Conservation (phyloP, 2,113 vertebrate genomes). For the Oncorhynchus masou region DNA sequence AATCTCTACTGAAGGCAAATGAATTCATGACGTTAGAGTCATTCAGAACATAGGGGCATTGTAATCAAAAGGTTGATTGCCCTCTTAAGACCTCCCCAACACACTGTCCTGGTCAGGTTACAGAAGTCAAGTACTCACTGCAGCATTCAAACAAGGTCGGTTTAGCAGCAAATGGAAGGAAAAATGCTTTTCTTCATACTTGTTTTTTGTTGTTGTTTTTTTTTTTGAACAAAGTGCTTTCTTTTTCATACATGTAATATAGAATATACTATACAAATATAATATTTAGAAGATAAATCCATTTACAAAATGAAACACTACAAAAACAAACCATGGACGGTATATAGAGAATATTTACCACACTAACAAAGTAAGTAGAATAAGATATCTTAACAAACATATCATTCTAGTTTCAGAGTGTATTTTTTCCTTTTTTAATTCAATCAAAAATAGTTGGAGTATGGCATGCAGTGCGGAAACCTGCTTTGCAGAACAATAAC, state of each 20-base stretch:
- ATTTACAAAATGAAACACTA: slow-evolving; percentile 74
- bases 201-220: slow-evolving; percentile 59
- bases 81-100: slow-evolving; percentile 69
- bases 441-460: neutral
- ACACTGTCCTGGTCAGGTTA: slow-evolving; percentile 84
- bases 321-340: slow-evolving; percentile 58
- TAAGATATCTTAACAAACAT: slow-evolving; percentile 24
- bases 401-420: slow-evolving; percentile 61
- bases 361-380: slow-evolving; percentile 49
- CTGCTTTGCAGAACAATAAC: too few relatives aligned
- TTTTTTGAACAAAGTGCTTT: slow-evolving; percentile 97
- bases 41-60: slow-evolving; percentile 43
- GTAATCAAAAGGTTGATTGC: slow-evolving; percentile 55
- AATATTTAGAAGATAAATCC: slow-evolving; percentile 86
- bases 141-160: slow-evolving; percentile 97
- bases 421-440: slow-evolving; percentile 70
- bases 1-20: slow-evolving; percentile 83
- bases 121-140: slow-evolving; percentile 87
- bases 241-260: slow-evolving; percentile 91
- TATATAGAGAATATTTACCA: slow-evolving; percentile 67
- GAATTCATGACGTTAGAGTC: slow-evolving; percentile 62
- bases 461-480: too few relatives aligned
- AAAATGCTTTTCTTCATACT: slow-evolving; percentile 71
- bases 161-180: slow-evolving; percentile 99
- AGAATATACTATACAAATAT: slow-evolving; percentile 89